Percentiles rank a stretch among this genome's conserved stretches.
phyloP scores from a whole-genome alignment of 2,797 vertebrate species.

The Tarsius wallacei region DNA sequence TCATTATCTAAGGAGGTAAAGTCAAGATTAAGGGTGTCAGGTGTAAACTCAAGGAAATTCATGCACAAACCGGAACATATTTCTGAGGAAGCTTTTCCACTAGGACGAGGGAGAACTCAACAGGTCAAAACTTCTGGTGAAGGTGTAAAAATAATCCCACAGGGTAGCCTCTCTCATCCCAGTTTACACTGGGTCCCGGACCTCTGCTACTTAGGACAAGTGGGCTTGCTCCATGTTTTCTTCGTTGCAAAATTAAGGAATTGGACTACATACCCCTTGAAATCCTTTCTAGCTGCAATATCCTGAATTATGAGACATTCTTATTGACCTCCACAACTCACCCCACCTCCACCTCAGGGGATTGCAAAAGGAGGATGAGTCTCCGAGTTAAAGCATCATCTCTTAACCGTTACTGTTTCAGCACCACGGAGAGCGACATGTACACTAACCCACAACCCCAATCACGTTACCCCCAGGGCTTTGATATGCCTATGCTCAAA shows the following conservation, averaged over 20 bases:
- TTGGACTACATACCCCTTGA: not conserved
- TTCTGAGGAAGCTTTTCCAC: slow-evolving; percentile 42
- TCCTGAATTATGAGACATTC: not conserved
- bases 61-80: not conserved
- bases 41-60: slow-evolving; percentile 21
- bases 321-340: not conserved
- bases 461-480: not conserved
- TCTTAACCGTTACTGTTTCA: slow-evolving; percentile 3
- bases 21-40: no score
- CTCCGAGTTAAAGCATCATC: not conserved
- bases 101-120: not conserved
- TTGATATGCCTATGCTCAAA: not conserved
- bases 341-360: not conserved
- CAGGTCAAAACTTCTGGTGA: not conserved
- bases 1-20: no score
- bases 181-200: not conserved
- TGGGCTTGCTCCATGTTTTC: slow-evolving; percentile 3
- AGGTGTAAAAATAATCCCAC: slow-evolving; percentile 12
- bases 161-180: not conserved
- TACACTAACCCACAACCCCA: rapidly evolving
- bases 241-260: slow-evolving; percentile 10
- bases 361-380: not conserved
- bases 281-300: slow-evolving; percentile 14
- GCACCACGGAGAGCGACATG: slow-evolving; percentile 79
- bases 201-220: not conserved